Evolutionary conservation across 2,113 vertebrate genomes (phyloP).

Genomic region (Illadopsis cleaveri): DNA sequence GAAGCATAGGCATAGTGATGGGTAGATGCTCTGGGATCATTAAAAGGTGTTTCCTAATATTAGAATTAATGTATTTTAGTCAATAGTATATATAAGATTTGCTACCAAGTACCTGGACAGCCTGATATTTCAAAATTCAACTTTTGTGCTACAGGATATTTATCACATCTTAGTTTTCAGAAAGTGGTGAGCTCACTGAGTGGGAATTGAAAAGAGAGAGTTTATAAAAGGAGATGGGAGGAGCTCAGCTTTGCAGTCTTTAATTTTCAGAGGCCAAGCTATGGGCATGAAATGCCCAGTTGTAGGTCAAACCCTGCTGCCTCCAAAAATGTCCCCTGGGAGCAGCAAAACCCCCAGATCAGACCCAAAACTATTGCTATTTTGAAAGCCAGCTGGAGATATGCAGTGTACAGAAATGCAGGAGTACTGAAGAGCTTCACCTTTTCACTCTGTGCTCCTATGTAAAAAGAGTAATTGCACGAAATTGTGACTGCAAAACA

Average conservation of each 20-base stretch:
- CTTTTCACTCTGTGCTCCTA: neutral
- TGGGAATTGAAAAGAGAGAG: neutral
- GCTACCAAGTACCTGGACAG: neutral
- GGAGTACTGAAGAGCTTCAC: neutral
- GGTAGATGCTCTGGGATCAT: neutral
- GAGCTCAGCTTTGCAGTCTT: neutral
- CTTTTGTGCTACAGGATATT: neutral
- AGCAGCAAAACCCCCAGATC: neutral
- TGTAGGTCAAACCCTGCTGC: neutral
- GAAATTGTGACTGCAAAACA: neutral
- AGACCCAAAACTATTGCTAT: neutral
- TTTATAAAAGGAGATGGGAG: neutral
- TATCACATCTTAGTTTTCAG: neutral
- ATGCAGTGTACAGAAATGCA: neutral
- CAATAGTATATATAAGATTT: neutral
- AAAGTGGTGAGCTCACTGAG: neutral
- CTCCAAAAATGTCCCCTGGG: neutral
- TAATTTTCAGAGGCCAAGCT: neutral
- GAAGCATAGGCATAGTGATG: neutral
- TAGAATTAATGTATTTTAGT: neutral
- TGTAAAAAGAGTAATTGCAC: neutral
- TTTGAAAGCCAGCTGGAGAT: neutral
- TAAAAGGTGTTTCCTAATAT: neutral
- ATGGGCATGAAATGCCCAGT: neutral
- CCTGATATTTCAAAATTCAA: neutral